Evolutionary conservation across 1,140 invertebrate genomes (phyloP), one percentile per base, ranked within the genome.

Genomic region (Lordiphosa clarofinis): DNA sequence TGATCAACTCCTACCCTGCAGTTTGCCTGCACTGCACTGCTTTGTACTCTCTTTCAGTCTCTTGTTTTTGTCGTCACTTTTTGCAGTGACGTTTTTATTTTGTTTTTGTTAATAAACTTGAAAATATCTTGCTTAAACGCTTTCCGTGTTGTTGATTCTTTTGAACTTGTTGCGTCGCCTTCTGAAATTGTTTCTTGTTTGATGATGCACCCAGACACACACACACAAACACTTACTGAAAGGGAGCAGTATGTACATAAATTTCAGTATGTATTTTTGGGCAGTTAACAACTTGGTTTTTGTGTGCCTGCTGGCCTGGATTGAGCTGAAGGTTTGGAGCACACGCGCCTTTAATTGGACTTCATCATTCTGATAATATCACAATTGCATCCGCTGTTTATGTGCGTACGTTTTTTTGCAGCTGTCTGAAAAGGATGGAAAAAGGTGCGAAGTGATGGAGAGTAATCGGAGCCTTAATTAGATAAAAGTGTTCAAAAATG

Each of bases 271-370:
- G 7, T 43, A 11, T 43, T 24, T 76, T 78, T 68, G 63, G 62
- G 46, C 49, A 67, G 35, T 62, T 62, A 67, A 59, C 42, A 65
- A 50, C 35, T 47, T 42, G 38, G 47, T 55, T 40, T 48, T 21
- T 48, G 28, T 37, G 38, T 31, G 49, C 64, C 73, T 56, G 28
- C 54, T 76, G 66, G 47, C 66, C 73, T 50, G 52, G 48, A 62
- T 72, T 65, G 44, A 49, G 9, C 21, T 8, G 19, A 59, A 67
- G 63, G 63, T 19, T 57, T 24, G 48, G 50, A 21, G 13, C 44
- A 52, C 59, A 74, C 60, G 65, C 39, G 73, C 48, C 49, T 19
- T 62, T 76, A 78, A 76, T 76, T 78, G 73, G 66, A 54, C 57
- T 67, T 61, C 47, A 54, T 33, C 54, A 49, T 48, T 8, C 2